phyloP scores from a whole-genome alignment of 2,888 invertebrate genomes.

The Brachyopa scutellaris region DNA sequence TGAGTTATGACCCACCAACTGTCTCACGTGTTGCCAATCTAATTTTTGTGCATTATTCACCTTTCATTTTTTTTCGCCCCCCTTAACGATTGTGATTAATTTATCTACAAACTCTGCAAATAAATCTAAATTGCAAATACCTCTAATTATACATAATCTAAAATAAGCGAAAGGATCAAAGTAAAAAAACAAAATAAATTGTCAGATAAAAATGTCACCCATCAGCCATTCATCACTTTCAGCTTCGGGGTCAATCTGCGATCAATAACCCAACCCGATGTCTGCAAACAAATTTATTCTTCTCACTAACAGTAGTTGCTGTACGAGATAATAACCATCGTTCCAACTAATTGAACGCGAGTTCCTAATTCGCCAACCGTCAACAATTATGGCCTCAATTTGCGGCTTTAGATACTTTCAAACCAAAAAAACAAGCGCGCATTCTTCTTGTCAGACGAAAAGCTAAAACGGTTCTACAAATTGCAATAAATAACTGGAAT shows the following conservation, averaged over 20 bases:
- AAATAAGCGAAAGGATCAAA: not conserved
- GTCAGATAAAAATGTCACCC: not conserved
- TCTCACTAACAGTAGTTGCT: too few species aligned
- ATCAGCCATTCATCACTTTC: conserved; percentile 10
- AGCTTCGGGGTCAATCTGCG: conserved; percentile 18
- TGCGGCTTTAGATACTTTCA: too few species aligned
- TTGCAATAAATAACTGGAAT: conserved; percentile 12
- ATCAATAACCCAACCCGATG: conserved; percentile 23
- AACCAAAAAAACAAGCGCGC: not conserved
- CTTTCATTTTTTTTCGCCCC: not conserved
- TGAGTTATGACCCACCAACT: conserved; percentile 8
- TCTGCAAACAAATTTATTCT: not conserved
- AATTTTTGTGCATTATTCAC: not conserved
- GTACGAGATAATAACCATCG: too few species aligned
- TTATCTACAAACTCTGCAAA: not conserved
- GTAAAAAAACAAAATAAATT: not conserved
- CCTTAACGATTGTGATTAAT: not conserved
- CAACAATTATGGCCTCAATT: conserved; percentile 12
- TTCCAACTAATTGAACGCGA: conserved; percentile 4
- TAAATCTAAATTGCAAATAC: conserved; percentile 10
- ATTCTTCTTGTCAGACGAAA: not conserved
- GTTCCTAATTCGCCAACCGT: not conserved
- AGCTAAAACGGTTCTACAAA: conserved; percentile 7
- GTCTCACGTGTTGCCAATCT: not conserved
- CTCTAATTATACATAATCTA: not conserved